Conservation (phyloP, 2,888 invertebrate species). For the Mesorhabditis belari region DNA sequence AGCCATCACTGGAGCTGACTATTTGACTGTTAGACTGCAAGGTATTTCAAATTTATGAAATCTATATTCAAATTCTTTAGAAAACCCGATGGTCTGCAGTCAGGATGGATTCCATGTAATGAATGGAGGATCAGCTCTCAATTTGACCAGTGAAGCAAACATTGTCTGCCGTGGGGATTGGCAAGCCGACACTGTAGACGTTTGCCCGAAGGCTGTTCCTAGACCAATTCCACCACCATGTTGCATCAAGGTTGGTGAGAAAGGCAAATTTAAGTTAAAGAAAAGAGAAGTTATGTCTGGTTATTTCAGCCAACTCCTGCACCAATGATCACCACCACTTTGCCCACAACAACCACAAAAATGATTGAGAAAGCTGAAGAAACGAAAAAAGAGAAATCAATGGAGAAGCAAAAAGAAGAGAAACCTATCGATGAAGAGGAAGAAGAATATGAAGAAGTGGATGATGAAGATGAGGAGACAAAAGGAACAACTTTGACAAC, state of each 20-base stretch:
- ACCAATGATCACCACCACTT: slow-evolving; percentile 10
- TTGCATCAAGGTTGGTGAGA: slow-evolving; percentile 12
- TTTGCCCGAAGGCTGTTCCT: slow-evolving; percentile 38
- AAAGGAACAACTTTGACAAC: background rate
- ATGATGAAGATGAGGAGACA: background rate
- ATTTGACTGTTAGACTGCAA: slow-evolving; percentile 47
- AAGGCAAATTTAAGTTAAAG: background rate
- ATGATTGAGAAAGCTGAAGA: background rate
- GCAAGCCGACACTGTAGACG: slow-evolving; percentile 25
- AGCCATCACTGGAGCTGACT: slow-evolving; percentile 43
- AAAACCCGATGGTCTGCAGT: slow-evolving; percentile 53
- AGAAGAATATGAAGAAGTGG: slow-evolving; percentile 8
- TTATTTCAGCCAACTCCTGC: slow-evolving; percentile 10
- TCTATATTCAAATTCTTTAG: slow-evolving; percentile 19
- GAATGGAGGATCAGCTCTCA: slow-evolving; percentile 50
- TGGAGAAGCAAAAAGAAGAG: slow-evolving; percentile 7
- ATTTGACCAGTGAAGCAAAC: slow-evolving; percentile 49
- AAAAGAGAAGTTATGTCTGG: background rate
- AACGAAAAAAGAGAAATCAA: slow-evolving; percentile 2
- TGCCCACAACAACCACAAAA: background rate
- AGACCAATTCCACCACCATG: slow-evolving; percentile 31
- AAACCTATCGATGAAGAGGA: slow-evolving; percentile 6
- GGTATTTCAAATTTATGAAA: slow-evolving; percentile 20
- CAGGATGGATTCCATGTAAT: slow-evolving; percentile 52
- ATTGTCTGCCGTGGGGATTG: slow-evolving; percentile 44